Percentiles rank a stretch among this genome's conserved stretches.
These are phyloP conservation scores for Sesamia inferens DNA, from an alignment of 2,888 invertebrate species.

Conservation along the genomic window DNA sequence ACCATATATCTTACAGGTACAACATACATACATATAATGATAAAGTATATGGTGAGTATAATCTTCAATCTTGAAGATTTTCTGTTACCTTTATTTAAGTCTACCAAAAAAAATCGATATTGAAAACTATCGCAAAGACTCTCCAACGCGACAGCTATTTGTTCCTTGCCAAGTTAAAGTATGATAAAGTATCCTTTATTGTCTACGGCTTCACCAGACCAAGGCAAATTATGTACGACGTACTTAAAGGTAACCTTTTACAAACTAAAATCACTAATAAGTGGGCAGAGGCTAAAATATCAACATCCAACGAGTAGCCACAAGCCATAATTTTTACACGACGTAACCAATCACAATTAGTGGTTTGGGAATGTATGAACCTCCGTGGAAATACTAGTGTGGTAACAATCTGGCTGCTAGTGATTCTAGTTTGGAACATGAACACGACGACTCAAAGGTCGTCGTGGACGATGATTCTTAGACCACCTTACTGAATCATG, in stretches of 20 bases:
- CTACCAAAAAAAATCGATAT: not conserved
- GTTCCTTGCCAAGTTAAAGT: conserved; percentile 11
- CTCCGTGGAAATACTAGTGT: not conserved
- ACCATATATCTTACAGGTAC: too few species aligned
- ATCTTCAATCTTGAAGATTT: too few species aligned
- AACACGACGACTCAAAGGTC: too few species aligned
- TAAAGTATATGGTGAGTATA: too few species aligned
- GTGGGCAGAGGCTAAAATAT: not conserved
- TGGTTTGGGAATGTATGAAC: too few species aligned
- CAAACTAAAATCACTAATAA: not conserved
- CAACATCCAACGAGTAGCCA: too few species aligned
- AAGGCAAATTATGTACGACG: not conserved
- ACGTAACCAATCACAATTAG: not conserved
- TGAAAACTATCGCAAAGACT: not conserved
- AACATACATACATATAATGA: too few species aligned
- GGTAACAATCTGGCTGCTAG: not conserved
- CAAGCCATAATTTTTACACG: not conserved
- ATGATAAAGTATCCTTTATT: conserved; percentile 26
- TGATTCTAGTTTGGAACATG: not conserved
- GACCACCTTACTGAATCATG: conserved; percentile 15
- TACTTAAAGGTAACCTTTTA: not conserved
- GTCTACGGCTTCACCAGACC: conserved; percentile 11
- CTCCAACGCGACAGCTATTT: not conserved
- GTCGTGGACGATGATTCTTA: not conserved
- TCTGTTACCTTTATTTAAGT: too few species aligned